Percentiles rank a stretch among this genome's conserved stretches.
These are phyloP conservation scores for Xestia xanthographa DNA, from an alignment of 2,888 invertebrate genomes.

Conservation along the genomic window DNA sequence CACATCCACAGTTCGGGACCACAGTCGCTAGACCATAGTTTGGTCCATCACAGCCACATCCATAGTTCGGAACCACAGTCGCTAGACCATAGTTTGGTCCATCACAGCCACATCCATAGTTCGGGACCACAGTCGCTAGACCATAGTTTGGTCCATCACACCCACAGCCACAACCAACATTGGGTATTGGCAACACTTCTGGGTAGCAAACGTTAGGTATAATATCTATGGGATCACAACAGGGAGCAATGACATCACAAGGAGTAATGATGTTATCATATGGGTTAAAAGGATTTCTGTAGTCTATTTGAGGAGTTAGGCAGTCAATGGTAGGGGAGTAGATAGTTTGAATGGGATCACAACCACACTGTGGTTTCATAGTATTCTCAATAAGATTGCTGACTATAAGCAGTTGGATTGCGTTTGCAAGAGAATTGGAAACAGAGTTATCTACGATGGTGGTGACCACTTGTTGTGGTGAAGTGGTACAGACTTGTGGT, in stretches of 20 bases:
- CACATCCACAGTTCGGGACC: slow-evolving; percentile 1
- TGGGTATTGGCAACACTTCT: slow-evolving; percentile 44
- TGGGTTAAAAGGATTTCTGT: slow-evolving; percentile 5
- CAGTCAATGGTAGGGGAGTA: slow-evolving; percentile 50
- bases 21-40: slow-evolving; percentile 1
- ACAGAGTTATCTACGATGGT: slow-evolving; percentile 80
- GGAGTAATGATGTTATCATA: slow-evolving; percentile 40
- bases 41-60: slow-evolving; percentile 29
- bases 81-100: slow-evolving; percentile 11
- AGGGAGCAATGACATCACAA: slow-evolving; percentile 40
- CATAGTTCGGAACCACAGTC: slow-evolving; percentile 4
- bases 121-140: neutral
- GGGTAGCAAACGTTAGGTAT: slow-evolving; percentile 53
- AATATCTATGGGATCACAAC: slow-evolving; percentile 50
- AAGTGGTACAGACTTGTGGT: slow-evolving; percentile 43
- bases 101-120: neutral
- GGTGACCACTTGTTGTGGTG: slow-evolving; percentile 63
- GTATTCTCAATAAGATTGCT: slow-evolving; percentile 78
- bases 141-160: slow-evolving; percentile 23
- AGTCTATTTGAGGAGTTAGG: slow-evolving; percentile 44
- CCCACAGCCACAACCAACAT: slow-evolving; percentile 29
- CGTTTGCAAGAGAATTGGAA: slow-evolving; percentile 79
- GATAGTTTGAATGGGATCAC: slow-evolving; percentile 21
- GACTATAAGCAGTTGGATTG: slow-evolving; percentile 79
- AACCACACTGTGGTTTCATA: slow-evolving; percentile 29